Evolutionary conservation across 2,797 vertebrate species (phyloP), one percentile per base, ranked within the genome.

Genomic region (Falco novaeseelandiae): DNA sequence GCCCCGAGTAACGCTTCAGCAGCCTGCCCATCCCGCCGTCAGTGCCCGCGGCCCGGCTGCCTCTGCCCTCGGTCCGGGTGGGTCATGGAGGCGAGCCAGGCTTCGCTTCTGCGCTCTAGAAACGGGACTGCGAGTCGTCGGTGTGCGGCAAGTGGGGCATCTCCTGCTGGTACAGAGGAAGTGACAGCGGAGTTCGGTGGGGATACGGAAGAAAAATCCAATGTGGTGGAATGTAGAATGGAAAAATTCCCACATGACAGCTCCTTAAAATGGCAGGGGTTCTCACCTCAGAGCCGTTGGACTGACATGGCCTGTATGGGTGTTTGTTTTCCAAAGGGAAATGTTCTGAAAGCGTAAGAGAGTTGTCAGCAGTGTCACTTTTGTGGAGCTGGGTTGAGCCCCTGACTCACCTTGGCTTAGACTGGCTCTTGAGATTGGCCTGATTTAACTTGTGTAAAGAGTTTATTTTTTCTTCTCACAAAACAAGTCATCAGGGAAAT

Each of bases 141-240:
- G 63, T 32, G 12, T 7, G 70, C 3, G 52, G 48, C 38, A 14
- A 49, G 26, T 3, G 32, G 13, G 34, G 14, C 69, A 42, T 58
- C 48, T 83, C 26, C 57, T 49, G 63, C 23, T 49, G 40, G 18
- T 10, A 1, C 9, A 36, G 72, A 42, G 23, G 32, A n/a, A 14
- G 32, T 1, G 4, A 3, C 1, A 2, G 6, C 3, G 1, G 49
- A 51, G 49, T 14, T 48, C 1, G 0, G 29, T 12, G 73, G 49
- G 54, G 14, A 15, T 16, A 22, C 4, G 6, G 61, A 36, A 48
- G 52, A 42, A 32, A 30, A 32, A 54, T 3, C 1, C 3, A 6
- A 22, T n/a, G 12, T 67, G 65, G 4, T 15, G 67, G 48, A 29
- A 17, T 11, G 5, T 0, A 14, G 40, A 4, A 19, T 61, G 40